phyloP scores from a whole-genome alignment of 2,888 invertebrate species.

The Conchocele bisecta region DNA sequence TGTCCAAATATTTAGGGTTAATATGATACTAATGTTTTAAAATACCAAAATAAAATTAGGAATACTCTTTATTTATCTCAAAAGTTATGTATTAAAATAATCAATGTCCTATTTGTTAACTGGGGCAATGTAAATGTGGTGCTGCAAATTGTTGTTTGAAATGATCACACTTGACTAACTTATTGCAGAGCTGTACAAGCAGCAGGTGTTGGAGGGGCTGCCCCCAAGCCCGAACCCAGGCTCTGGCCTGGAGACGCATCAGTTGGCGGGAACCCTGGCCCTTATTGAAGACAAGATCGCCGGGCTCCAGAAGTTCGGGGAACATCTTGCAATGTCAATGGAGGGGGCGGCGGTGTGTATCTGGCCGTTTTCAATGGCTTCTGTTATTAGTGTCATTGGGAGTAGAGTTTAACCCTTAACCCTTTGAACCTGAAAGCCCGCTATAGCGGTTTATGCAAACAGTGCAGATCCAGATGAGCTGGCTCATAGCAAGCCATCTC shows the following conservation, averaged over 20 bases:
- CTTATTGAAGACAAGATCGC: conserved; percentile 73
- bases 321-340: conserved; percentile 75
- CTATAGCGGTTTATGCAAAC: too few species aligned
- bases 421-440: too few species aligned
- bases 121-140: neutral
- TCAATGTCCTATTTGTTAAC: neutral
- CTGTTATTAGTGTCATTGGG: neutral
- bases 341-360: conserved; percentile 75
- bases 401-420: neutral
- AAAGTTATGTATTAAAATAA: neutral
- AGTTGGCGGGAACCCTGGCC: conserved; percentile 59
- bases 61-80: neutral
- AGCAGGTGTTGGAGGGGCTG: conserved; percentile 50
- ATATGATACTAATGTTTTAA: too few species aligned
- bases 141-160: neutral
- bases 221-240: conserved; percentile 3
- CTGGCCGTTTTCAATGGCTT: too few species aligned
- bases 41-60: too few species aligned
- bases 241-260: conserved; percentile 41
- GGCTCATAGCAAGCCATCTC: too few species aligned
- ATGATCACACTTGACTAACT: neutral
- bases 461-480: too few species aligned
- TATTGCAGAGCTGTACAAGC: conserved; percentile 61
- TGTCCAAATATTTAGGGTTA: too few species aligned
- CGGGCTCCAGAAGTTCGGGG: conserved; percentile 74